These are phyloP conservation scores for Rhizomys pruinosus DNA, from an alignment of 2,113 vertebrate species.

Conservation along the genomic window DNA sequence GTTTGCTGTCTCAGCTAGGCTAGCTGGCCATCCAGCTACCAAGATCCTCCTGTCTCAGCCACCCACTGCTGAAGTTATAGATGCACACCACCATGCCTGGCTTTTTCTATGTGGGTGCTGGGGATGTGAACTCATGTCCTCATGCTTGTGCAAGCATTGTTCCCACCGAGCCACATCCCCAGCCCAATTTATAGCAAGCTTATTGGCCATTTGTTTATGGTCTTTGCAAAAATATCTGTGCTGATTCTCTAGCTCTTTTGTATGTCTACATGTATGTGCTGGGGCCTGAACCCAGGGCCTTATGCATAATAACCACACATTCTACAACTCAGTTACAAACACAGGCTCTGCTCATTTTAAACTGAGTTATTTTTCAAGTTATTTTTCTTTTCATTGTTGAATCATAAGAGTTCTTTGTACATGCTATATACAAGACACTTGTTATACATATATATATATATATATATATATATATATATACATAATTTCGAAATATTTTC, in stretches of 20 bases:
- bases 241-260: neutral
- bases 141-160: neutral
- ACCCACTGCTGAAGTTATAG: neutral
- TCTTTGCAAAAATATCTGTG: constrained; percentile 41
- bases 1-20: too few relatives aligned
- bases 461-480: neutral
- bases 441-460: neutral
- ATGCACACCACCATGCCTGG: neutral
- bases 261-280: neutral
- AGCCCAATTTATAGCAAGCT: neutral
- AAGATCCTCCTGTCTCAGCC: too few relatives aligned
- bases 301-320: neutral
- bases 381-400: neutral
- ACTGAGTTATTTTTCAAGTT: neutral
- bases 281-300: neutral
- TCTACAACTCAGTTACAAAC: neutral
- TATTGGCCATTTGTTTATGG: neutral
- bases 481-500: neutral
- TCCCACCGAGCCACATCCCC: neutral
- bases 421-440: neutral
- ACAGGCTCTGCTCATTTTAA: neutral
- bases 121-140: neutral
- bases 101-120: neutral
- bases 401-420: constrained; percentile 4
- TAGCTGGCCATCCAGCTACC: too few relatives aligned